Evolutionary conservation across 2,797 vertebrate species (phyloP), one percentile per base, ranked within the genome.

Genomic region (Ambastaia sidthimunki): DNA sequence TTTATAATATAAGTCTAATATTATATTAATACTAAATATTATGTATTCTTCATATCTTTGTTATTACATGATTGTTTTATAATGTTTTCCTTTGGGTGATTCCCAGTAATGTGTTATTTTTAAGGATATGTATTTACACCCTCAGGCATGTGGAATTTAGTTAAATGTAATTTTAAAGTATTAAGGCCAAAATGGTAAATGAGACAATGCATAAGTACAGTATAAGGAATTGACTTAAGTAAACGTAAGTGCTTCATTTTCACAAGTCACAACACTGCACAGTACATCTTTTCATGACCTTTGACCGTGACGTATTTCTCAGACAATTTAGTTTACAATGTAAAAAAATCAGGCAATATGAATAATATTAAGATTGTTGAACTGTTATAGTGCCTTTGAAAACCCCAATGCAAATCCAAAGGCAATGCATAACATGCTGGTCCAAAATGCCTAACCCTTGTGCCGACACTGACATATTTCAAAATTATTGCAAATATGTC

Each of bases 231-330:
- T 44, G 4, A 60, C 52, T 37, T 7, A 7, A 41, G 19, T 23
- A 72, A 44, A 23, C 9, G 21, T 21, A 57, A 55, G 18, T 57
- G n/a, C 50, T 55, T 37, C 37, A 18, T 48, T 63, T 63, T 68
- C 16, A 21, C 23, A 63, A 50, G 44, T 66, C 54, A 72, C 44
- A 69, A 65, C 18, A 47, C 28, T 21, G 66, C 63, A 71, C 31
- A 68, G 41, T 41, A 11, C 65, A 66, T 69, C 25, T 44, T 65
- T 21, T 23, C 31, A 21, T 28, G 55, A 71, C 80, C 71, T 74
- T 74, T 74, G 57, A 62, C 55, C 63, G 25, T 69, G 66, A 71
- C 65, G 57, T 44, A 66, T 57, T 74, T 72, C 37, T 74, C 54
- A 75, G n/a, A n/a, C n/a, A n/a, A n/a, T n/a, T n/a, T n/a, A n/a